Conservation (phyloP, 2,888 invertebrate species). For the Oligia latruncula region DNA sequence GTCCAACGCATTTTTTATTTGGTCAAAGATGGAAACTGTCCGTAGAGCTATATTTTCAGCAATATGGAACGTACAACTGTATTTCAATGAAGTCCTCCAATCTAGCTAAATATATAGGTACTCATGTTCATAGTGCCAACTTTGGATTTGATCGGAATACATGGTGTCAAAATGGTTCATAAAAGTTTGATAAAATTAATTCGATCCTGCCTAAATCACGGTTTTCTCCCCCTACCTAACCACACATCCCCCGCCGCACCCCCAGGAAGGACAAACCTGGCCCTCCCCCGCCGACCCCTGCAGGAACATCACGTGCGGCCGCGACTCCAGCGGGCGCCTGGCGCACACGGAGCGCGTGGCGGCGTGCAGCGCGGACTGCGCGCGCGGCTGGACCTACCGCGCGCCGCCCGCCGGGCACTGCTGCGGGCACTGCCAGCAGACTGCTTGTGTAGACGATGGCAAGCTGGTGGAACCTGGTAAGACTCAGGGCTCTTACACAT, state of each 20-base stretch:
- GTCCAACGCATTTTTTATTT: background rate
- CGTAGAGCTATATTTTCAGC: too few relatives aligned
- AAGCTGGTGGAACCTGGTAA: constrained; percentile 85
- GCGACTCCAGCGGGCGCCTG: constrained; percentile 81
- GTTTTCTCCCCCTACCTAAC: background rate
- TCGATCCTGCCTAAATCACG: background rate
- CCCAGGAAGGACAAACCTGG: constrained; percentile 88
- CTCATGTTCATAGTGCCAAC: background rate
- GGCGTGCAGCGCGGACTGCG: constrained; percentile 85
- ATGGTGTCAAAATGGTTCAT: background rate
- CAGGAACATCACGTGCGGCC: constrained; percentile 86
- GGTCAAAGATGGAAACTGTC: too few relatives aligned
- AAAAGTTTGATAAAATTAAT: background rate
- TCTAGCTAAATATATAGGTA: background rate
- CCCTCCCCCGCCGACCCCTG: constrained; percentile 89
- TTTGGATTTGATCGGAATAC: background rate
- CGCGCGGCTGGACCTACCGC: constrained; percentile 90
- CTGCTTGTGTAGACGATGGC: constrained; percentile 89
- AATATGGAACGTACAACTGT: too few relatives aligned
- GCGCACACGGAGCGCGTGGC: constrained; percentile 81
- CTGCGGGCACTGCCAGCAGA: constrained; percentile 92
- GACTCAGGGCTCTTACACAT: too few relatives aligned
- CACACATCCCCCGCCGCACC: background rate
- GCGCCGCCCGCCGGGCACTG: constrained; percentile 84
- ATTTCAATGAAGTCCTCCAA: too few relatives aligned